Conservation (phyloP, 2,113 vertebrate species). For the Eleginops maclovinus region DNA sequence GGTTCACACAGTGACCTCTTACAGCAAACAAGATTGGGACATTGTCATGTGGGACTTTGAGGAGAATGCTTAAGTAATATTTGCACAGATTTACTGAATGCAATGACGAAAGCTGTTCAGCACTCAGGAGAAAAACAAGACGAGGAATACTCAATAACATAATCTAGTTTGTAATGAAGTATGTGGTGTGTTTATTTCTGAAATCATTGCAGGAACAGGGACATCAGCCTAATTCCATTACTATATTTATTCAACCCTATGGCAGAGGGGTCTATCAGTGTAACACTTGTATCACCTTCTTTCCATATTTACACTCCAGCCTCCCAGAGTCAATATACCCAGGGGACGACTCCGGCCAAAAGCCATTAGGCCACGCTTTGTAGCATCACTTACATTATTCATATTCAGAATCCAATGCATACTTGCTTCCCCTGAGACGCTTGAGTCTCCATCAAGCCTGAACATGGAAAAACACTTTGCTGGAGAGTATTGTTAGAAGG, state of each 20-base stretch:
- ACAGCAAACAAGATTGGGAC: slow-evolving; percentile 52
- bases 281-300: background rate
- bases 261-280: background rate
- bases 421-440: slow-evolving; percentile 28
- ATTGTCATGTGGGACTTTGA: slow-evolving; percentile 24
- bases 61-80: slow-evolving; percentile 43
- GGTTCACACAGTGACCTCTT: slow-evolving; percentile 35
- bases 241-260: background rate
- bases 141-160: slow-evolving; percentile 5
- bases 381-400: slow-evolving; percentile 64
- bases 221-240: background rate
- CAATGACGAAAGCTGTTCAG: slow-evolving; percentile 29
- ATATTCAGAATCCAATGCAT: slow-evolving; percentile 59
- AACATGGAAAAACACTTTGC: slow-evolving; percentile 62
- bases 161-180: background rate
- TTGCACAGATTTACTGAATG: slow-evolving; percentile 52
- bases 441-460: slow-evolving; percentile 25
- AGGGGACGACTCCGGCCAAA: slow-evolving; percentile 26
- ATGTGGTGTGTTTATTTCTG: background rate
- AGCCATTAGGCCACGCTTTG: slow-evolving; percentile 53
- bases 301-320: slow-evolving; percentile 36
- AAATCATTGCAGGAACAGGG: slow-evolving; percentile 7
- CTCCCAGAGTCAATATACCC: slow-evolving; percentile 17
- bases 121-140: background rate
- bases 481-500: slow-evolving; percentile 22